Evolutionary conservation across 2,797 vertebrate species (phyloP), one percentile per base, ranked within the genome.

Genomic region (Gadopsis marmoratus): DNA sequence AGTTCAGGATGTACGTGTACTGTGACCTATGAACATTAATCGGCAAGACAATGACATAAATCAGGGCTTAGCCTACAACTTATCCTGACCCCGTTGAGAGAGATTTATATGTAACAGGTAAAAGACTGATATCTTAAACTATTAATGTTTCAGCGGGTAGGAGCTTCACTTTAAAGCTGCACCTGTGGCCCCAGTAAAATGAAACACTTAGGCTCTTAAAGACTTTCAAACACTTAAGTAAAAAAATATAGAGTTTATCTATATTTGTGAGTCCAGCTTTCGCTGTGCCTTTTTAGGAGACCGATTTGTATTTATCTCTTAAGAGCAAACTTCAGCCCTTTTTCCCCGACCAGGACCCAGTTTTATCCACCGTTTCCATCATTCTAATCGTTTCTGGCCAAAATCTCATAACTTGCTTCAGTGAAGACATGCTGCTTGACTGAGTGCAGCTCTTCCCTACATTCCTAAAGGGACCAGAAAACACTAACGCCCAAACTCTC

Each of bases 321-420:
- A 58, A 81, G 31, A 74, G 56, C 66, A 43, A 35, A 60, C 78
- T 78, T 76, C 29, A 71, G 67, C 56, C 59, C 16, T 51, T 78
- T 77, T 78, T 76, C 61, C 67, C 67, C 29, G 1, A 80, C 73
- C 67, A 23, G 68, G 23, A 65, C 55, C 31, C 19, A 31, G 54
- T 65, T 81, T 84, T 79, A 79, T 83, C 74, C 39, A n/a, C 73
- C 62, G 64, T 90, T 84, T 90, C 80, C 80, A 89, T 88, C 85
- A 78, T 69, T 74, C 65, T 79, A 78, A 89, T 93, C 79, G 79
- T 88, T 91, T 82, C 50, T 5, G 48, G 70, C 71, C 81, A 65
- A 88, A 90, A 90, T 86, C 88, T 90, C 84, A 91, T 91, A 85
- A 90, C 88, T 84, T 91, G 92, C 89, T 90, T 76, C 84, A 90